Evolutionary conservation across 2,113 vertebrate genomes (phyloP), one percentile per base, ranked within the genome.

Genomic region (Brevimyrus niger): DNA sequence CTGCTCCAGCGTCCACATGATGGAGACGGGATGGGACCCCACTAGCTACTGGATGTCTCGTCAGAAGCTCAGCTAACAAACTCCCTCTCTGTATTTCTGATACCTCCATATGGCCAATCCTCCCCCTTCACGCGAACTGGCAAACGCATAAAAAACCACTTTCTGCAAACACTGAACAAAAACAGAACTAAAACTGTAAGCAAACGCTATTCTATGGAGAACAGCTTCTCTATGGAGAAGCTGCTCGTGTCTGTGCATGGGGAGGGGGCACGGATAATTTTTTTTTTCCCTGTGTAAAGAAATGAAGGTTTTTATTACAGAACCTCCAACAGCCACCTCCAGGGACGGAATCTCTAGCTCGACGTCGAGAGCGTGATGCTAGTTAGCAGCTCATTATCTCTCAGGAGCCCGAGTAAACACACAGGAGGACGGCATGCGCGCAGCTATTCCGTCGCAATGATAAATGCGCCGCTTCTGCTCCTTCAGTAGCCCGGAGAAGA

Each of bases 41-140:
- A 42, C 35, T 10, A 80, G 35, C 73, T 80, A 80, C 73, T 19
- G 35, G 15, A 38, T 4, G 35, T 42, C 73, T 80, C 35, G 5
- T 84, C 19, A 47, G 61, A 73, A 35, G 65, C 58, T 44, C 58
- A 31, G 46, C 58, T 88, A 17, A 88, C 61, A 42, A 87, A 53
- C 85, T 35, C 13, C 23, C 85, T 76, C 51, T 69, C 91, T 90
- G 76, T 76, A 80, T 88, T 31, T 31, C 38, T 23, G 9, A 90
- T 90, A 90, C 90, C 89, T 91, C 87, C 91, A 92, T 90, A 87
- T 89, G 92, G 89, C 89, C 90, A 89, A 91, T 83, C 89, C 91
- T 93, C 83, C 15, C 53, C 82, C 13, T 27, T 82, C 84, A 88
- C 61, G 82, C 15, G 19, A 17, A 82, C 48, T 53, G 27, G 48